A percentile compares a stretch with the other conserved stretches of the same genome.
These are phyloP conservation scores for Glomeris maerens DNA, from an alignment of 1,140 invertebrate genomes.

Conservation along the genomic window DNA sequence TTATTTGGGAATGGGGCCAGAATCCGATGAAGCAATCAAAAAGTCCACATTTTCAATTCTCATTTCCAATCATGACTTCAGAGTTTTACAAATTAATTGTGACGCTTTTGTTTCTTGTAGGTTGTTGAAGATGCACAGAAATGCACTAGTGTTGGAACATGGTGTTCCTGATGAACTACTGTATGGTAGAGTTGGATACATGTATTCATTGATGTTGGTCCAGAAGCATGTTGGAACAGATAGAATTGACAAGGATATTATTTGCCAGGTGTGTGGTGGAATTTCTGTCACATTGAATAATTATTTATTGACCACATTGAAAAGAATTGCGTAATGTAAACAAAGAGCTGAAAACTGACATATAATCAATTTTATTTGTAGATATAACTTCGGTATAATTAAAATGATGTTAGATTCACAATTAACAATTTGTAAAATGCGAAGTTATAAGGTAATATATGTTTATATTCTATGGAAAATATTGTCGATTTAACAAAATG, in stretches of 20 bases:
- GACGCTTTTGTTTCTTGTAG: conserved; percentile 17
- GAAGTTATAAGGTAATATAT: too few species aligned
- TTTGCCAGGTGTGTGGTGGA: too few species aligned
- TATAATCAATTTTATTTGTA: neutral
- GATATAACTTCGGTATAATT: neutral
- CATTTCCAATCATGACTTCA: neutral
- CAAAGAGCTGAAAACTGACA: neutral
- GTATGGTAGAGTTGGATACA: conserved; percentile 68
- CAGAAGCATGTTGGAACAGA: conserved; percentile 41
- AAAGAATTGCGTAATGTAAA: too few species aligned
- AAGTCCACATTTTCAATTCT: conserved; percentile 15
- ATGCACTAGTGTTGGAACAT: conserved; percentile 5
- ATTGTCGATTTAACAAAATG: too few species aligned
- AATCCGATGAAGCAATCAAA: conserved; percentile 22
- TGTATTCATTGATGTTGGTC: conserved; percentile 59
- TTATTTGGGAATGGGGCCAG: conserved; percentile 24
- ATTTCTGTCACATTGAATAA: too few species aligned
- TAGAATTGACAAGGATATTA: conserved; percentile 19
- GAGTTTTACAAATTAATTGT: neutral
- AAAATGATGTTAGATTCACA: too few species aligned
- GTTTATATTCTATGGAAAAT: too few species aligned
- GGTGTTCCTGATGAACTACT: conserved; percentile 63
- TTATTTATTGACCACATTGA: too few species aligned
- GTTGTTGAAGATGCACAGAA: conserved; percentile 20
- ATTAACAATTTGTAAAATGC: too few species aligned